Evolutionary conservation across 2,113 vertebrate genomes (phyloP), one percentile per base, ranked within the genome.

Genomic region (Zosterops japonicus): DNA sequence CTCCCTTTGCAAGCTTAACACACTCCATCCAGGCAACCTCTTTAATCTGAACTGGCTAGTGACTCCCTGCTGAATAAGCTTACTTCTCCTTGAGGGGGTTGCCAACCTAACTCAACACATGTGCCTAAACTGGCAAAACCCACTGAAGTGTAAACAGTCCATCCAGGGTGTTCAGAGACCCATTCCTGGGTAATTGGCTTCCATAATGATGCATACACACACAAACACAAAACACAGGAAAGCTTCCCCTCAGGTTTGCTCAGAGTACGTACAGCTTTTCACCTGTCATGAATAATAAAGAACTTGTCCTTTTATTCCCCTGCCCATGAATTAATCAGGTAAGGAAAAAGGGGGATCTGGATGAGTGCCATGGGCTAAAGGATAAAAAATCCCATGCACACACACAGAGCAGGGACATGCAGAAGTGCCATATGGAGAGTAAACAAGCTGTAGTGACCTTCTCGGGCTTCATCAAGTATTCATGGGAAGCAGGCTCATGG

Each of bases 391-490:
- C 72, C 64, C 39, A 36, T 2, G 12, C 29, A 42, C 3, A 52
- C 3, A 76, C 29, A 86, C 23, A 24, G 56, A 90, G 59, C 49
- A 28, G 65, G 78, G 49, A 56, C 79, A 82, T 50, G 78, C 76
- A 90, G 84, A 95, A 95, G 82, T 87, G 69, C 42, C 70, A 83
- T 85, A 91, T 57, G 33, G 89, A 92, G 49, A 84, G 39, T 75
- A 95, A 95, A 96, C 42, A 95, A 88, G 74, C 52, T 86, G 78
- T 42, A 83, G 87, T 74, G 71, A 96, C 83, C 88, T 92, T 92
- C 88, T 92, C 1, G 0, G 69, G 63, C 47, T 82, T 70, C 70
- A 88, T 95, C 72, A 92, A 75, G 68, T 88, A 93, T 93, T 94
- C 77, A 92, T 28, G 18, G 79, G 42, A 69, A 94, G 23, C 24